Evolutionary conservation across 2,113 vertebrate species (phyloP).

Genomic region (Narcine bancroftii): DNA sequence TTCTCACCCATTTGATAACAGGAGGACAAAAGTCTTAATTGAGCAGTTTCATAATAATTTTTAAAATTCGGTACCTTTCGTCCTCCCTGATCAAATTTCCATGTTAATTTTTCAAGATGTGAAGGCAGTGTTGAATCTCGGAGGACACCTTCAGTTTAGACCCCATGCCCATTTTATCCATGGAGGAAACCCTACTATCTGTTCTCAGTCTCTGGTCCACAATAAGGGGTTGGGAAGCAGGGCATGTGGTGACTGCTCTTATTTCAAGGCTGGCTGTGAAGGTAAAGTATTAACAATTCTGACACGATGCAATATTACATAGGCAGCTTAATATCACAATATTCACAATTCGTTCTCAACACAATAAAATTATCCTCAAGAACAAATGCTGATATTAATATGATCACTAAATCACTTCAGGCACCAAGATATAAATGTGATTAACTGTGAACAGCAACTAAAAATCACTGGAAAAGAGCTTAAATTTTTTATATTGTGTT

Average conservation of each 20-base stretch:
- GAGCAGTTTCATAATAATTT: no score
- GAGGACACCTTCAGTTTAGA: neutral
- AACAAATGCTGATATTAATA: slow-evolving; percentile 36
- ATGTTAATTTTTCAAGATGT: no score
- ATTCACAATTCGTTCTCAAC: slow-evolving; percentile 22
- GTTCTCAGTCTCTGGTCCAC: neutral
- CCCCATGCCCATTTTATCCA: neutral
- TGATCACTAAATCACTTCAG: slow-evolving; percentile 32
- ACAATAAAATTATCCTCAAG: slow-evolving; percentile 28
- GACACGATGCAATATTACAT: slow-evolving; percentile 29
- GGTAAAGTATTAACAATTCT: slow-evolving; percentile 19
- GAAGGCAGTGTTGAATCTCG: neutral
- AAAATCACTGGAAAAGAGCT: neutral
- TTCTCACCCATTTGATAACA: no score
- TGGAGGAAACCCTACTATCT: neutral
- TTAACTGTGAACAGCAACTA: neutral
- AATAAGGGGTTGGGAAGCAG: no score
- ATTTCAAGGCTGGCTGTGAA: neutral
- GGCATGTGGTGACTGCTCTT: neutral
- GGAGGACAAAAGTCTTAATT: no score
- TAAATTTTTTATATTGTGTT: neutral
- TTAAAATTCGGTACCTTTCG: no score
- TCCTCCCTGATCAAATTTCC: no score
- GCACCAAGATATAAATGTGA: slow-evolving; percentile 1
- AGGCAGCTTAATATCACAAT: slow-evolving; percentile 23